Evolutionary conservation across 2,797 vertebrate species (phyloP).

Genomic region (Phalanger gymnotis): DNA sequence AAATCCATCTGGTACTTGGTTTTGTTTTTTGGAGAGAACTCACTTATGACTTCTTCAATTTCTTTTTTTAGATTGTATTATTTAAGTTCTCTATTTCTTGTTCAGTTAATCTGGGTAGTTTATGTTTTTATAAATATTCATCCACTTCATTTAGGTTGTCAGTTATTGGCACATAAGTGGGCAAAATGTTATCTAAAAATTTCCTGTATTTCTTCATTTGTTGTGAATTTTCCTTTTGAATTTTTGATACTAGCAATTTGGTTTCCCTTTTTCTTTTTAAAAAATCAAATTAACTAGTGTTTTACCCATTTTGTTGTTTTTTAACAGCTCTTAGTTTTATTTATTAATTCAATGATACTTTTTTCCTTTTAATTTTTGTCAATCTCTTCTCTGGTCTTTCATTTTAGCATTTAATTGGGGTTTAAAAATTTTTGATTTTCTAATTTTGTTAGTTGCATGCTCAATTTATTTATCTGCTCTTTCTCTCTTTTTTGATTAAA

Average conservation of each 20-base stretch:
- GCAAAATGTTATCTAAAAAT: background rate
- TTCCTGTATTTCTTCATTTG: background rate
- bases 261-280: background rate
- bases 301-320: background rate
- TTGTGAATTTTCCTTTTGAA: background rate
- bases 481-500: background rate
- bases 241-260: background rate
- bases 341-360: background rate
- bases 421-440: background rate
- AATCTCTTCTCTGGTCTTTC: background rate
- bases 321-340: background rate
- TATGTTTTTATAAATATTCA: background rate
- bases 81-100: background rate
- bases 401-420: background rate
- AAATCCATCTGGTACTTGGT: background rate
- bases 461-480: background rate
- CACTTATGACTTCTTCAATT: background rate
- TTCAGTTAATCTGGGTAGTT: background rate
- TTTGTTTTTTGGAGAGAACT: background rate
- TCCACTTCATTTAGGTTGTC: background rate
- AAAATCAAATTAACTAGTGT: background rate
- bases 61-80: background rate
- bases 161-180: background rate
- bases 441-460: background rate
- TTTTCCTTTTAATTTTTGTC: background rate